These are phyloP conservation scores for Globodera rostochiensis DNA, from an alignment of 1,140 invertebrate species.

Conservation along the genomic window DNA sequence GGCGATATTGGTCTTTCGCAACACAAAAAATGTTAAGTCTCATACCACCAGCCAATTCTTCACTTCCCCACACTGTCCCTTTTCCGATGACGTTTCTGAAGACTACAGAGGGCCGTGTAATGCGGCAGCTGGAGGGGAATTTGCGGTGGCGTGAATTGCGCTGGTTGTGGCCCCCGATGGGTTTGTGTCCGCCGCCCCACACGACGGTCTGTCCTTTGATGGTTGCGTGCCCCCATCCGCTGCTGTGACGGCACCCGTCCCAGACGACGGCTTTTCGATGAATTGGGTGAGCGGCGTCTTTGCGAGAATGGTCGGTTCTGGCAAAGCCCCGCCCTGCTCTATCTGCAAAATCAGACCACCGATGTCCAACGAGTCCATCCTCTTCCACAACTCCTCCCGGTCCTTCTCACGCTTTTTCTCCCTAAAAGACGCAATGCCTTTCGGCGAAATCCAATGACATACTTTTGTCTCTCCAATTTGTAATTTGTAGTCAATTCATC, in stretches of 20 bases:
- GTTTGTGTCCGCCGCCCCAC: conserved; percentile 9
- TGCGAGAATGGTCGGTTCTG: conserved; percentile 33
- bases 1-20: neutral
- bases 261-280: conserved; percentile 22
- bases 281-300: conserved; percentile 37
- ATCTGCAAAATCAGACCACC: conserved; percentile 28
- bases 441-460: neutral
- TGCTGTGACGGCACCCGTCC: neutral
- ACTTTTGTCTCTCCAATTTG: conserved; percentile 65
- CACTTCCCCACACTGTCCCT: neutral
- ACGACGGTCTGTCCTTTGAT: neutral
- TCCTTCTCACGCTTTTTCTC: conserved; percentile 64
- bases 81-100: neutral
- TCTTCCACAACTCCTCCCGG: conserved; percentile 63
- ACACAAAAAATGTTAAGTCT: neutral
- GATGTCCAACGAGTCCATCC: conserved; percentile 53
- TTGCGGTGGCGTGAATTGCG: neutral
- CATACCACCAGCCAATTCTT: neutral
- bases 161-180: neutral
- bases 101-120: conserved; percentile 6
- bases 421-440: conserved; percentile 34
- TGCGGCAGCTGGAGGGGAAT: neutral
- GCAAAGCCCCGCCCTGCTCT: conserved; percentile 14
- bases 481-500: conserved; percentile 67
- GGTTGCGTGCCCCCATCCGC: neutral